Percentiles rank a stretch among this genome's conserved stretches.
Conservation (phyloP, 1,140 invertebrate genomes). For the Daktulosphaira vitifoliae region DNA sequence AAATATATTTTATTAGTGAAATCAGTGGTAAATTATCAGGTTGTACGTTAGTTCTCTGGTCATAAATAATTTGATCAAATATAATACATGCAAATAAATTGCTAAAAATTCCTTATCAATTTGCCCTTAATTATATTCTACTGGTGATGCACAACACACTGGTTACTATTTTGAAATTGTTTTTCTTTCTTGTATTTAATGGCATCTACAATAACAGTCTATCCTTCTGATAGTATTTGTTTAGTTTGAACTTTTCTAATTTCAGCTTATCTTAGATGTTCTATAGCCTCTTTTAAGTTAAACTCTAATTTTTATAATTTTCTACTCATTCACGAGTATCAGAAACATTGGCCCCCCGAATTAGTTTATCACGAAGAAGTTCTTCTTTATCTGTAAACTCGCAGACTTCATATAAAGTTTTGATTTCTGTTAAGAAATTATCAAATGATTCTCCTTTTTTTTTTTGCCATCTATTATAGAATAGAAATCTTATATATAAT, state of each 20-base stretch:
- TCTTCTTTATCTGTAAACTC: not conserved
- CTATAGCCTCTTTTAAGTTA: too few species aligned
- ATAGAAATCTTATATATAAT: too few species aligned
- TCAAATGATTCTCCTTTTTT: too few species aligned
- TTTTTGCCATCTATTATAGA: too few species aligned
- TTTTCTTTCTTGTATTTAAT: too few species aligned
- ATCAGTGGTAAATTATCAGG: constrained; percentile 44
- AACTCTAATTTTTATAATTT: too few species aligned
- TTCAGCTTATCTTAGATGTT: too few species aligned
- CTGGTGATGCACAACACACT: not conserved
- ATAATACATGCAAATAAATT: constrained; percentile 39
- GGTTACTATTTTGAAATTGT: constrained; percentile 17
- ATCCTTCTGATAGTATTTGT: too few species aligned
- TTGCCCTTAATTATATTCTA: constrained; percentile 9
- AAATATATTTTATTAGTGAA: constrained; percentile 37
- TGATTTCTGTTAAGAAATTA: too few species aligned
- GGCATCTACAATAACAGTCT: too few species aligned
- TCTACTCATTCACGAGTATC: not conserved
- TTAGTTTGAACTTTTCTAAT: too few species aligned
- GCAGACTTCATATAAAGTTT: too few species aligned
- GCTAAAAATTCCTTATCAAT: constrained; percentile 42
- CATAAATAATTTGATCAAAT: constrained; percentile 42
- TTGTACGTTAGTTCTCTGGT: constrained; percentile 38
- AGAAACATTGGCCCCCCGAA: not conserved
- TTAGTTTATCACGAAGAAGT: not conserved